Evolutionary conservation across 2,797 vertebrate genomes (phyloP).

Genomic region (Enteromius afrohamiltoni): DNA sequence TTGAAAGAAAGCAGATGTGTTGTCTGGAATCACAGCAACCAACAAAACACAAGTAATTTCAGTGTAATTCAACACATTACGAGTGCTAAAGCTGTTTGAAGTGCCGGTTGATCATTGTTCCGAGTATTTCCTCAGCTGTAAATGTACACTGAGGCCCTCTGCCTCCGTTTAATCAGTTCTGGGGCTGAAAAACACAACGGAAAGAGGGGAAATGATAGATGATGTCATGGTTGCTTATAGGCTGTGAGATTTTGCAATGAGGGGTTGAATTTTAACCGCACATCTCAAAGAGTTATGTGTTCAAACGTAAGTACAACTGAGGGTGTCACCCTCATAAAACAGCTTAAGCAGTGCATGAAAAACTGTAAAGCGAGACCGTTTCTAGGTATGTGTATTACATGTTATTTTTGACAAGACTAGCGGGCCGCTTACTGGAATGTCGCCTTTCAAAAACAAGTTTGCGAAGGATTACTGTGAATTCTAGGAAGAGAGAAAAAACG

Average conservation of each 20-base stretch:
- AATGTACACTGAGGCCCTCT: conserved; percentile 9
- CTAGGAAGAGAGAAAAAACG: background rate
- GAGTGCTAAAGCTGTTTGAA: conserved; percentile 9
- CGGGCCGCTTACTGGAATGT: background rate
- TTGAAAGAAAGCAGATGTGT: conserved; percentile 9
- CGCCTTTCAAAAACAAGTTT: conserved; percentile 28
- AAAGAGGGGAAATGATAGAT: conserved; percentile 56
- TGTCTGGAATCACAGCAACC: conserved; percentile 15
- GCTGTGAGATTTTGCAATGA: conserved; percentile 70
- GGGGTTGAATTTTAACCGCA: conserved; percentile 63
- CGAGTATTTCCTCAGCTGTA: background rate
- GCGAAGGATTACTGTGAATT: conserved; percentile 19
- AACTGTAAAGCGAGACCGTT: conserved; percentile 27
- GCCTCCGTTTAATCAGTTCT: conserved; percentile 24
- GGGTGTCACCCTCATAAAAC: conserved; percentile 18
- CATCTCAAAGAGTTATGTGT: conserved; percentile 53
- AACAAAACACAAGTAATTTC: background rate
- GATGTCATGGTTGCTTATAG: conserved; percentile 64
- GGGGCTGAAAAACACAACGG: conserved; percentile 45
- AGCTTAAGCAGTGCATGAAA: conserved; percentile 32
- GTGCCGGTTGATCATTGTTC: background rate
- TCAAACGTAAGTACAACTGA: conserved; percentile 46
- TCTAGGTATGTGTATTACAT: conserved; percentile 36
- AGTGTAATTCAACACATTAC: conserved; percentile 5
- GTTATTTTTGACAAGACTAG: conserved; percentile 36